phyloP scores from a whole-genome alignment of 2,888 invertebrate genomes.

The Synanthedon formicaeformis region DNA sequence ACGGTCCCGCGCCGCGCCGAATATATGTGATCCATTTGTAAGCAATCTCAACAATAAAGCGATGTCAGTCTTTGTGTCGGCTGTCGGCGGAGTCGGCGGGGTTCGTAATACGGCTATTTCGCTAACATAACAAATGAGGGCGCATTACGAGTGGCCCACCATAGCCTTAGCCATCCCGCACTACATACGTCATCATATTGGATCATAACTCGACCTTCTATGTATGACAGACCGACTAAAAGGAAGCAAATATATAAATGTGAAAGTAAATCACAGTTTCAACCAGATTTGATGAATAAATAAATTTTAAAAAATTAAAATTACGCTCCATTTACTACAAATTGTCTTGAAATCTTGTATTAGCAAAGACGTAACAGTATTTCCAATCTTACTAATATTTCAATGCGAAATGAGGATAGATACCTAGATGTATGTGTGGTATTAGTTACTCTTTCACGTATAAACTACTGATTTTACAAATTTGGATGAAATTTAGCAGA shows the following conservation, averaged over 20 bases:
- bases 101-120: constrained; percentile 45
- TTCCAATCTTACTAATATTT: too few species aligned
- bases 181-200: constrained; percentile 34
- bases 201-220: constrained; percentile 4
- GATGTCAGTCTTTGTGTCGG: constrained; percentile 51
- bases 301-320: too few species aligned
- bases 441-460: too few species aligned
- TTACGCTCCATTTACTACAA: too few species aligned
- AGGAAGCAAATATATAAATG: not conserved
- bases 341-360: too few species aligned
- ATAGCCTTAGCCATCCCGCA: constrained; percentile 13
- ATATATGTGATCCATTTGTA: constrained; percentile 54
- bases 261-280: too few species aligned
- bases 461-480: too few species aligned
- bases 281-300: too few species aligned
- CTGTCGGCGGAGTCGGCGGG: constrained; percentile 25
- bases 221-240: not conserved
- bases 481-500: too few species aligned
- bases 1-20: constrained; percentile 15
- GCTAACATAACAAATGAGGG: constrained; percentile 59
- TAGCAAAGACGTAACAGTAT: too few species aligned
- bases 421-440: too few species aligned
- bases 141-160: constrained; percentile 38
- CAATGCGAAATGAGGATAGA: too few species aligned
- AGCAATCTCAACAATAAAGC: constrained; percentile 57